phyloP scores from a whole-genome alignment of 1,140 invertebrate genomes.

The Papilio aristodemus region DNA sequence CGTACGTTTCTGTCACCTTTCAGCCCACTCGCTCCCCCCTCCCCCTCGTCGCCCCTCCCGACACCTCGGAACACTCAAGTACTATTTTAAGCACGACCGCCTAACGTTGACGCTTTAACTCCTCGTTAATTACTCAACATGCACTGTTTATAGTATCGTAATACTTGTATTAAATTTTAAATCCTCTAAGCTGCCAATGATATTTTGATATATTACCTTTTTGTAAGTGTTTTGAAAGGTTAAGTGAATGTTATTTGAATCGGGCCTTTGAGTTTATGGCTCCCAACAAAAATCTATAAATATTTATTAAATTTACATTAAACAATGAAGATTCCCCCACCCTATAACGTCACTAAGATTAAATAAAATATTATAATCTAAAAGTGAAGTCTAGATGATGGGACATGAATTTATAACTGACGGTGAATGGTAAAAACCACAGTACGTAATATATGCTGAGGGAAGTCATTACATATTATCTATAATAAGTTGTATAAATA shows the following conservation, averaged over 20 bases:
- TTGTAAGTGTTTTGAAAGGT: conserved; percentile 6
- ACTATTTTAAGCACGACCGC: conserved; percentile 24
- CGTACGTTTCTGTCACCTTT: conserved; percentile 36
- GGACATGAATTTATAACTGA: no score
- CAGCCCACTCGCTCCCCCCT: conserved; percentile 1
- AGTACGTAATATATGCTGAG: no score
- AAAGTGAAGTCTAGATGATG: no score
- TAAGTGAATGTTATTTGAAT: conserved; percentile 25
- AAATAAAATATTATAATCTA: no score
- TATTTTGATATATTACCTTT: conserved; percentile 20
- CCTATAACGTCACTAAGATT: no score
- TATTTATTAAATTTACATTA: not conserved
- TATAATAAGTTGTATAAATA: no score
- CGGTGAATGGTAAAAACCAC: no score
- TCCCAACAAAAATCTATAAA: not conserved
- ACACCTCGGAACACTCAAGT: conserved; percentile 30
- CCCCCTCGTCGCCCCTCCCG: not conserved
- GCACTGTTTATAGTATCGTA: conserved; percentile 23
- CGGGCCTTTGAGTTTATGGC: not conserved
- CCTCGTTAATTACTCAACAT: conserved; percentile 33
- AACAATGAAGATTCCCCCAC: no score
- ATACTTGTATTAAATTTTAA: conserved; percentile 3
- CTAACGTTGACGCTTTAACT: conserved; percentile 23
- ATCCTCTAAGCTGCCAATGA: not conserved
- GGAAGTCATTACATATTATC: no score